Evolutionary conservation across 2,888 invertebrate genomes (phyloP), one percentile per base, ranked within the genome.

Genomic region (Ennomos erosarius): DNA sequence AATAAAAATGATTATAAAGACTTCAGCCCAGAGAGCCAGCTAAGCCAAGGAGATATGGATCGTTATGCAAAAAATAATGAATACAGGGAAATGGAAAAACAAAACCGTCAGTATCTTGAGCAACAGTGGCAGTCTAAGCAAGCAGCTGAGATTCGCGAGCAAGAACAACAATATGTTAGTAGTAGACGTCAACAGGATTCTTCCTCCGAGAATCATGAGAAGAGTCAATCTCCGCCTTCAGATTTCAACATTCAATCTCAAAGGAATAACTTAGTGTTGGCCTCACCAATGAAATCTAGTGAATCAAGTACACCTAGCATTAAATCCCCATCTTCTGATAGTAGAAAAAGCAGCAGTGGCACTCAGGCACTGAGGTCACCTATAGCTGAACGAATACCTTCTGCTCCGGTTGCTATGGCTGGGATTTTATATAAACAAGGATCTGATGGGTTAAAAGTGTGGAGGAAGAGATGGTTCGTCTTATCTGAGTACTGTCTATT

Each of bases 381-480:
- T 0, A 93, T 96, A 43, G 97, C 98, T 6, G 97, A 97, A 84
- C 93, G 98, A 64, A 96, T 96, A 59, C 93, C 95, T n/a, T 95
- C 97, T 43, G 96, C 98, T 1, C 96, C 97, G 8, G 97, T 98
- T 9, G 95, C 97, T 0, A 94, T 97, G 75, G 95, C 97, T 70
- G 98, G 98, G 13, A 97, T 98, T 96, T 91, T 98, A 48, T 96
- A 97, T 85, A 98, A 98, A 81, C 97, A 98, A 90, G 98, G 98
- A 52, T 97, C 97, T 37, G 97, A 98, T 78, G 98, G 98, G 8
- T 92, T 98, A 3, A 98, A 98, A 94, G 95, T 98, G 42, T 98
- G 98, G 98, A 96, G 98, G 81, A 97, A 97, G 81, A 94, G 98
- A 61, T 98, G 98, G 98, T 98, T 98, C 90, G 98, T 98, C 40